Base-by-base conservation (phyloP, 2,888 invertebrate genomes). In the Athalia cordata region DNA sequence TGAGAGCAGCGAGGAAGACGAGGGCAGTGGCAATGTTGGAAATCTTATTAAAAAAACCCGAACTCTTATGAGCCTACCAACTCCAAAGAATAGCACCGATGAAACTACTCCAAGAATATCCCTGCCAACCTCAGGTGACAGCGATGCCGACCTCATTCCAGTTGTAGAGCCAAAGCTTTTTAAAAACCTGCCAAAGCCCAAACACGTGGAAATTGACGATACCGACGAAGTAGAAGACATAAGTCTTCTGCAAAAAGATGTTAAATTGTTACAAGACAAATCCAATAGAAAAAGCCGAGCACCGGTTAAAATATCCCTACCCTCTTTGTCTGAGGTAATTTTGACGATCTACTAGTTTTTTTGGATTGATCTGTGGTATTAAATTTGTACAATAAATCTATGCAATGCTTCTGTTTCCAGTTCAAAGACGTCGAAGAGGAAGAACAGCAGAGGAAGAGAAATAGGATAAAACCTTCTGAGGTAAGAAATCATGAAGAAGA, bases 231-330 rank as follows among this genome's bases (percentile, higher is more conserved):
- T 94, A 83, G 93, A 92, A 81, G 93, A 94, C 87, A 93, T 94
- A 81, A 93, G 93, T 83, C 85, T 85, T 4, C 79, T 81, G 0
- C 83, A 82, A 55, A 89, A 86, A 81, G 81, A 84, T 29, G 78
- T 78, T 47, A 80, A 92, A 89, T 72, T 78, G 8, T 67, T 67
- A 43, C n/a, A 82, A 4, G 84, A 82, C 57, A 86, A 85, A 70
- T 77, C 84, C 57, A 55, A 72, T 2, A 87, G 86, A 78, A 87
- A 84, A 45, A 89, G 85, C 11, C 89, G 91, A 91, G 81, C 91
- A 61, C 88, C 93, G 78, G 93, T 94, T 0, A 93, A 93, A 88
- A 95, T 95, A 81, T 92, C 92, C 62, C 93, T 95, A 72, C 95
- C 95, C 0, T 94, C 94, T 0, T 89, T 95, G 4, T 92, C 92